Percentiles rank a stretch among this genome's conserved stretches.
phyloP scores from a whole-genome alignment of 2,888 invertebrate species.

The Hemistola chrysoprasaria region DNA sequence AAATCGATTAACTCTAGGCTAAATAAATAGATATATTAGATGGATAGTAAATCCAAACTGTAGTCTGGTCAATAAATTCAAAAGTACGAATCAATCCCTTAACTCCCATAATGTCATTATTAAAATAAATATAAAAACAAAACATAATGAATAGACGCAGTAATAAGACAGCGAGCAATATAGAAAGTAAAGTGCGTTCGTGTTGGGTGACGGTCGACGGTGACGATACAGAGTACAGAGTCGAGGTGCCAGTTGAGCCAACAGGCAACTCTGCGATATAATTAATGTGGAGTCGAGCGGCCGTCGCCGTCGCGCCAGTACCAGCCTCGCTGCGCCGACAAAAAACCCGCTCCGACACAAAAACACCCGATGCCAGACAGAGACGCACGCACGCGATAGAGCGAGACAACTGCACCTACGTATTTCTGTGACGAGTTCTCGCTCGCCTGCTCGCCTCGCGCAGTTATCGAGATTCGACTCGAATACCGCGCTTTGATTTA shows the following conservation, averaged over 20 bases:
- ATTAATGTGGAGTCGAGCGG: constrained; percentile 77
- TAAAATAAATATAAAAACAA: too few relatives aligned
- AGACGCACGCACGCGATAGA: constrained; percentile 52
- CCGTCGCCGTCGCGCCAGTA: constrained; percentile 61
- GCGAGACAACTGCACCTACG: constrained; percentile 58
- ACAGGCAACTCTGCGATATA: constrained; percentile 70
- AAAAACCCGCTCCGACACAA: constrained; percentile 81
- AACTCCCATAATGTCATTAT: too few relatives aligned
- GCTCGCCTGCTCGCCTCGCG: constrained; percentile 64
- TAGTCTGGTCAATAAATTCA: too few relatives aligned
- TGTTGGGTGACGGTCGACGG: constrained; percentile 55
- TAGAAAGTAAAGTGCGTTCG: constrained; percentile 79
- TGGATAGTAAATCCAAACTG: too few relatives aligned
- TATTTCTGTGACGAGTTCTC: constrained; percentile 77
- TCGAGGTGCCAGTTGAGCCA: constrained; percentile 30
- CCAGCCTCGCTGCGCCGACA: constrained; percentile 65
- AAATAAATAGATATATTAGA: too few relatives aligned
- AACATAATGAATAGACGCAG: constrained; percentile 35
- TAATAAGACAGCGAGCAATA: constrained; percentile 56
- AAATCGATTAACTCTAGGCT: too few relatives aligned
- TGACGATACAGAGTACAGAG: too few relatives aligned
- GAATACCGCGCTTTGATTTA: constrained; percentile 79
- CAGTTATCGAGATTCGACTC: constrained; percentile 70
- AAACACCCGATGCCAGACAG: constrained; percentile 71
- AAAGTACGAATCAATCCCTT: too few relatives aligned